Evolutionary conservation across 2,888 invertebrate species (phyloP), one percentile per base, ranked within the genome.

Genomic region (Perizoma affinitatum): DNA sequence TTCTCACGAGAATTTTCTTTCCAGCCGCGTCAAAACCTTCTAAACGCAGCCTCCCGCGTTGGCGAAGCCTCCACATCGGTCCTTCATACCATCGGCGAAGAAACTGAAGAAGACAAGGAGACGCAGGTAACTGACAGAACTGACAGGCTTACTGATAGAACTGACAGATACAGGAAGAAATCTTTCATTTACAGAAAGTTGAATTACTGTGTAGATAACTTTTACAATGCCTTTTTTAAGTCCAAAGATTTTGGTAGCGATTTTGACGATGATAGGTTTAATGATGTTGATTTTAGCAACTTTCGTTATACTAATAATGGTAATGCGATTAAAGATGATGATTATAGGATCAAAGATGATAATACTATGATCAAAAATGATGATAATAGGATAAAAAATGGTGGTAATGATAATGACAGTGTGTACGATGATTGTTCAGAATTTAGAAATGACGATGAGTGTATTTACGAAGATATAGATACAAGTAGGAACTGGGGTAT

Each of bases 1-100:
- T 48, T 40, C 52, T 36, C 9, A 11, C 9, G 2, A 6, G 7
- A 4, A 52, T 4, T 60, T 45, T 58, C 22, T 47, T 84, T 86
- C 60, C 92, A 96, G 95, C 97, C 98, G 0, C 95, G 98, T 8
- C 98, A 98, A 89, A 97, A 95, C 82, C 94, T 99, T 40, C 94
- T 99, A 53, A 97, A 97, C 83, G 99, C 99, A 0, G 99, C 99
- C 0, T 98, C 98, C 9, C 95, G 97, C 65, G 98, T 99, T 49
- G 99, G 99, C 7, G 99, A 99, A 84, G 98, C 98, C 0, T 98
- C 98, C 61, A 97, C 98, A 50, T 96, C 97, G 75, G 97, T 99
- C 0, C 94, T 99, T 54, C 95, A 97, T 76, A 97, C 97, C 55
- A 98, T 98, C 82, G 97, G 97, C 10, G 98, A 98, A 76, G 98